These are phyloP conservation scores for Rotaria macrura DNA, from an alignment of 2,888 invertebrate species.

Conservation along the genomic window DNA sequence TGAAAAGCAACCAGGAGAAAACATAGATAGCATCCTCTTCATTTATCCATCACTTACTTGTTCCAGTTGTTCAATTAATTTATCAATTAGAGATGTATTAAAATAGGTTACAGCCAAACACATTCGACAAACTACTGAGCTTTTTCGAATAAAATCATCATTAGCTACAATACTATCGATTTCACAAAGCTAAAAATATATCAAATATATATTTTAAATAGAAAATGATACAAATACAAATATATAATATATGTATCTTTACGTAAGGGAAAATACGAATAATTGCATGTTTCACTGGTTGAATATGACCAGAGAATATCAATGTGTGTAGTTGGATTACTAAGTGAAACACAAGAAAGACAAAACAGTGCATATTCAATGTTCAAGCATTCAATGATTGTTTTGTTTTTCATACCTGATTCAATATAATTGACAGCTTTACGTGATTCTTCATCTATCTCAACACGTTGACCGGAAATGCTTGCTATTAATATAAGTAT, in stretches of 20 bases:
- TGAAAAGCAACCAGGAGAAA: not conserved
- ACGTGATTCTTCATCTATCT: not conserved
- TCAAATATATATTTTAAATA: no score
- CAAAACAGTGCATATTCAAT: not conserved
- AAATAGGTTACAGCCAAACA: not conserved
- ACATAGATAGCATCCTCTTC: not conserved
- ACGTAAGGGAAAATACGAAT: not conserved
- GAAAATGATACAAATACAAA: no score
- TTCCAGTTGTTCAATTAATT: not conserved
- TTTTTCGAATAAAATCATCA: not conserved
- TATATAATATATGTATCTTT: not conserved
- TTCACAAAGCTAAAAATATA: conserved; percentile 11
- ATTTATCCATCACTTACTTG: not conserved
- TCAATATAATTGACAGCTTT: not conserved
- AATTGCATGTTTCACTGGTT: not conserved
- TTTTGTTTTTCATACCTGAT: not conserved
- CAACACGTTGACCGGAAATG: not conserved
- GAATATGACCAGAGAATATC: not conserved
- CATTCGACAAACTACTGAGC: not conserved
- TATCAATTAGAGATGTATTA: not conserved
- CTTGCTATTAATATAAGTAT: not conserved
- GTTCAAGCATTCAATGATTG: no score
- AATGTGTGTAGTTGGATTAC: not conserved
- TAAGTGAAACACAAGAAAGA: not conserved
- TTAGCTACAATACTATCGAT: not conserved